Percentiles rank a stretch among this genome's conserved stretches.
phyloP scores from a whole-genome alignment of 1,140 invertebrate genomes.

The Achatina immaculata region DNA sequence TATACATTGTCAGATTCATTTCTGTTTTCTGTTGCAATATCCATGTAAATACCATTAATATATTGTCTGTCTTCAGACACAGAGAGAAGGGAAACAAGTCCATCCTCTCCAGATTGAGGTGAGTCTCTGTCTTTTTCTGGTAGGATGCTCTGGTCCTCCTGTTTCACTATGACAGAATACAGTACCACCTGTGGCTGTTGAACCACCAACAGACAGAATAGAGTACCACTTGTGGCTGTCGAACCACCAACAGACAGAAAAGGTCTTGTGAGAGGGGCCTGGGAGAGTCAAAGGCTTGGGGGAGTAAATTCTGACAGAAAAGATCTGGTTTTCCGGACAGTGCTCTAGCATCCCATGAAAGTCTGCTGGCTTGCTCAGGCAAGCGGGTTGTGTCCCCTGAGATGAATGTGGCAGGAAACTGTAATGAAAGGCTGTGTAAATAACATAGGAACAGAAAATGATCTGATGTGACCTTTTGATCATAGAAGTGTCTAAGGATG shows the following conservation, averaged over 20 bases:
- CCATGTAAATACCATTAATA: background rate
- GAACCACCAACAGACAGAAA: background rate
- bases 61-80: slow-evolving; percentile 22
- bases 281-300: background rate
- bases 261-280: background rate
- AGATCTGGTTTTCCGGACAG: too few species aligned
- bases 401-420: too few species aligned
- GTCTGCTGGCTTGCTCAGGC: too few species aligned
- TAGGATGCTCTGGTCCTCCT: background rate
- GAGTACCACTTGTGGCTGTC: background rate
- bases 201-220: background rate
- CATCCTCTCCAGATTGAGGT: slow-evolving; percentile 29
- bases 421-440: too few species aligned
- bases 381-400: too few species aligned
- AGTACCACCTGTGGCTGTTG: background rate
- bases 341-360: too few species aligned
- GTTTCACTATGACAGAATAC: background rate
- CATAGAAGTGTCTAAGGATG: too few species aligned
- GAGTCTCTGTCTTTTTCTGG: background rate
- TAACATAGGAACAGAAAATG: too few species aligned
- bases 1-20: background rate
- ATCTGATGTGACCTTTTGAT: too few species aligned
- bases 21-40: background rate
- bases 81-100: slow-evolving; percentile 23
- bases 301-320: background rate